A percentile compares a stretch with the other conserved stretches of the same genome.
Conservation (phyloP, 2,888 invertebrate genomes). For the Lasioglossum leucozonium region DNA sequence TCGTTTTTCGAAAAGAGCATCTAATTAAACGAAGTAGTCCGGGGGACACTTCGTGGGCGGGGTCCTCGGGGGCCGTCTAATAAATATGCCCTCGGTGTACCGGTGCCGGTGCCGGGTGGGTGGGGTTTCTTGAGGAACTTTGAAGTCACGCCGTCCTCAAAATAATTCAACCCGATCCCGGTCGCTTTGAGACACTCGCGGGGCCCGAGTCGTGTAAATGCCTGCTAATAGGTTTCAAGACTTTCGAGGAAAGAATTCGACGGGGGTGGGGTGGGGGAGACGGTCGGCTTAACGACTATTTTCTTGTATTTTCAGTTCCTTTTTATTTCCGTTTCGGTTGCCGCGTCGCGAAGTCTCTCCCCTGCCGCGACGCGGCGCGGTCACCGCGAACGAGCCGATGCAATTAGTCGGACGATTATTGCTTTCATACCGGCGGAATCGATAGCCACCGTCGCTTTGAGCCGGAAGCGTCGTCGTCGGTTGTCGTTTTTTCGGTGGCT, state of each 20-base stretch:
- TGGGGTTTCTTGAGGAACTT: conserved; percentile 51
- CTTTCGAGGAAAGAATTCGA: conserved; percentile 43
- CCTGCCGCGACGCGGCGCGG: no score
- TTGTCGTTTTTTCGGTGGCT: conserved; percentile 51
- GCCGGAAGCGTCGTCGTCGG: conserved; percentile 31
- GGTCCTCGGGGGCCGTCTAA: conserved; percentile 15
- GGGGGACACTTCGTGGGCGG: conserved; percentile 19
- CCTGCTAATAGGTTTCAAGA: conserved; percentile 61
- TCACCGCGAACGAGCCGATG: conserved; percentile 60
- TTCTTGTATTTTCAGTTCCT: not conserved
- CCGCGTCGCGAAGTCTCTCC: conserved; percentile 5
- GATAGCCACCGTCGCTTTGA: conserved; percentile 38
- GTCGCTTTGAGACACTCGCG: conserved; percentile 55
- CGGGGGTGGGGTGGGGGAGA: not conserved
- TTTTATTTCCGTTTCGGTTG: not conserved
- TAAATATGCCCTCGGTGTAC: conserved; percentile 25
- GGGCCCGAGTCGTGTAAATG: conserved; percentile 49
- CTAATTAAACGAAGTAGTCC: conserved; percentile 42
- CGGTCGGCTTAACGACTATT: conserved; percentile 44
- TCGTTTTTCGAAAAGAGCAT: conserved; percentile 25
- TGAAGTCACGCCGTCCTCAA: conserved; percentile 48
- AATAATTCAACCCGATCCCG: conserved; percentile 59
- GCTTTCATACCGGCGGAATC: conserved; percentile 56
- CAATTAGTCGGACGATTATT: conserved; percentile 71
- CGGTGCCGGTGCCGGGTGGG: not conserved